A percentile compares a stretch with the other conserved stretches of the same genome.
Evolutionary conservation across 2,888 invertebrate genomes (phyloP).

Genomic region (Celastrina argiolus): DNA sequence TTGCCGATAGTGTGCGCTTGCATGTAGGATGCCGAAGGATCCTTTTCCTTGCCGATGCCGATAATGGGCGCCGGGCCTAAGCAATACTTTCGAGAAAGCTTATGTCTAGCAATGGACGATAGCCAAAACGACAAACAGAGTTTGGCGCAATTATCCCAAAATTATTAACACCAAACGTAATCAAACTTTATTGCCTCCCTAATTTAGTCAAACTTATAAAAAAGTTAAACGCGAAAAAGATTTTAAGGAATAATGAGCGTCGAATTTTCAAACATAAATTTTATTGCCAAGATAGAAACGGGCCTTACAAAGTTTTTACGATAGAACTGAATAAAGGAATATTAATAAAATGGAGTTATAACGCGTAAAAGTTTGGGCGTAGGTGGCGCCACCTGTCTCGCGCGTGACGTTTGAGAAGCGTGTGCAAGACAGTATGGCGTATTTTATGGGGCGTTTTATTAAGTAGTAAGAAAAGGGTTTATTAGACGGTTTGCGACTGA

Average conservation of each 20-base stretch:
- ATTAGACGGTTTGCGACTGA: neutral
- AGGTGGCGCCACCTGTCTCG: conserved; percentile 25
- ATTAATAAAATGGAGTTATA: conserved; percentile 32
- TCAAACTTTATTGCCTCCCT: neutral
- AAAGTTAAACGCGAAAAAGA: neutral
- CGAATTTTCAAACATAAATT: conserved; percentile 16
- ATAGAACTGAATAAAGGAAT: conserved; percentile 29
- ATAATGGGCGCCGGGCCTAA: too few relatives aligned
- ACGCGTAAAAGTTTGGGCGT: conserved; percentile 27
- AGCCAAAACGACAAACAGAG: too few relatives aligned
- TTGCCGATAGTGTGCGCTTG: too few relatives aligned
- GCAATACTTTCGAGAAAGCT: too few relatives aligned
- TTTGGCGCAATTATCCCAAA: too few relatives aligned
- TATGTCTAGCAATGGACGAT: too few relatives aligned
- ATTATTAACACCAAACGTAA: too few relatives aligned
- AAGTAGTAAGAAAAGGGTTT: neutral
- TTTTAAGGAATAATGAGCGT: neutral
- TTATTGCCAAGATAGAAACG: conserved; percentile 42
- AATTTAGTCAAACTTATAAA: neutral
- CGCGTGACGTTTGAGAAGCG: neutral
- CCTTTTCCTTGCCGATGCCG: too few relatives aligned
- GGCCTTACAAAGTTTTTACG: conserved; percentile 44
- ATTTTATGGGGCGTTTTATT: neutral
- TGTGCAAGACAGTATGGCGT: neutral
- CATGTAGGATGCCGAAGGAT: too few relatives aligned